Evolutionary conservation across 2,113 vertebrate species (phyloP).

Genomic region (Epinephelus moara): DNA sequence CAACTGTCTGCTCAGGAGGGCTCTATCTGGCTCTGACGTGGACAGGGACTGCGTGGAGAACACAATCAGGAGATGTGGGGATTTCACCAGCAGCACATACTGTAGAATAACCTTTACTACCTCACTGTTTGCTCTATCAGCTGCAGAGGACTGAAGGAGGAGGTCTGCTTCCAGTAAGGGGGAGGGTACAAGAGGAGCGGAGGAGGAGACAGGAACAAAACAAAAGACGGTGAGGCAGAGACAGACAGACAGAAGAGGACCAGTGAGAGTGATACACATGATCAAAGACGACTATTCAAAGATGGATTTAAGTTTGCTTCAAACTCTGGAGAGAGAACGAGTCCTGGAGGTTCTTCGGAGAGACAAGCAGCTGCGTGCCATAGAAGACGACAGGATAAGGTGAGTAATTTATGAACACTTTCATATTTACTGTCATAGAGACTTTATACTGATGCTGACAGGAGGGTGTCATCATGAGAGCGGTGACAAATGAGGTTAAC

Average conservation of each 20-base stretch:
- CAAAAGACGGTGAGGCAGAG: slow-evolving; percentile 25
- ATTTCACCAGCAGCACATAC: background rate
- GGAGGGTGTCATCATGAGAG: background rate
- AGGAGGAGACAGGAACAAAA: slow-evolving; percentile 27
- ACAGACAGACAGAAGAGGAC: slow-evolving; percentile 27
- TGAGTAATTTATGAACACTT: slow-evolving; percentile 59
- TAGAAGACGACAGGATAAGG: slow-evolving; percentile 91
- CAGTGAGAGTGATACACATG: background rate
- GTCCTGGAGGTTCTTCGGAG: slow-evolving; percentile 91
- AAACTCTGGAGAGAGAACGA: slow-evolving; percentile 86
- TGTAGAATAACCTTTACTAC: background rate
- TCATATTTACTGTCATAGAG: background rate
- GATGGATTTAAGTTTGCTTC: slow-evolving; percentile 87
- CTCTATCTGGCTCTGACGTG: slow-evolving; percentile 26
- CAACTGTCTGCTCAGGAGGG: background rate
- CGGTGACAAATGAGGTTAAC: background rate
- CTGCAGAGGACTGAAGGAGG: slow-evolving; percentile 30
- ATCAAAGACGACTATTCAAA: slow-evolving; percentile 53
- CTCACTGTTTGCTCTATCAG: slow-evolving; percentile 4
- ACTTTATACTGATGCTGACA: background rate
- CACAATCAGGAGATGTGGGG: background rate
- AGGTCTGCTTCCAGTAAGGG: slow-evolving; percentile 14
- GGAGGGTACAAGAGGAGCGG: slow-evolving; percentile 23
- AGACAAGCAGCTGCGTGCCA: slow-evolving; percentile 86
- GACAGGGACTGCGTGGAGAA: background rate